phyloP scores from a whole-genome alignment of 1,140 invertebrate species.

The Sesamia nonagrioides region DNA sequence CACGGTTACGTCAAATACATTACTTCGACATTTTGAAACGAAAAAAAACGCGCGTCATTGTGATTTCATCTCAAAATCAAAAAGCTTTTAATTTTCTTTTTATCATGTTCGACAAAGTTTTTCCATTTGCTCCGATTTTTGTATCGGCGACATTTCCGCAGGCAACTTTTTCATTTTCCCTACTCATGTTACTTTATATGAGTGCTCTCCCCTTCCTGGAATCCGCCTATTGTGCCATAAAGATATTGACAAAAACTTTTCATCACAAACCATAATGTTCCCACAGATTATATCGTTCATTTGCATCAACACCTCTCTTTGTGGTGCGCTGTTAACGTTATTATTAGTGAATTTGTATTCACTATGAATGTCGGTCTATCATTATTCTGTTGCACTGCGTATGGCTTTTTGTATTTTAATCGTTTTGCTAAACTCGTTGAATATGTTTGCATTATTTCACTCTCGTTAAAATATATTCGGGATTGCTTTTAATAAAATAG shows the following conservation, averaged over 20 bases:
- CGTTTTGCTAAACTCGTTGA: slow-evolving; percentile 32
- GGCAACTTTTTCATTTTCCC: slow-evolving; percentile 72
- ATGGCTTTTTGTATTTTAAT: slow-evolving; percentile 36
- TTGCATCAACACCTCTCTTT: slow-evolving; percentile 55
- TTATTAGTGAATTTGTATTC: slow-evolving; percentile 44
- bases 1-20: background rate
- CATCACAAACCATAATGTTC: slow-evolving; percentile 34
- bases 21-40: background rate
- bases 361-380: slow-evolving; percentile 30
- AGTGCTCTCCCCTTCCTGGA: slow-evolving; percentile 59
- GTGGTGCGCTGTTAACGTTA: slow-evolving; percentile 51
- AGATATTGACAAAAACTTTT: slow-evolving; percentile 68
- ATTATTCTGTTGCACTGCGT: slow-evolving; percentile 32
- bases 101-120: slow-evolving; percentile 63
- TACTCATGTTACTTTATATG: slow-evolving; percentile 62
- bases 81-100: slow-evolving; percentile 61
- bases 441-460: slow-evolving; percentile 26
- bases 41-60: slow-evolving; percentile 34
- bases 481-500: background rate
- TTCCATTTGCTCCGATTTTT: slow-evolving; percentile 65
- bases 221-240: slow-evolving; percentile 65
- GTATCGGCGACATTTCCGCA: slow-evolving; percentile 66
- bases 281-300: slow-evolving; percentile 54
- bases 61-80: slow-evolving; percentile 54
- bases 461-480: slow-evolving; percentile 1